These are phyloP conservation scores for Drosophila monieri DNA, from an alignment of 2,888 invertebrate species.

Conservation along the genomic window DNA sequence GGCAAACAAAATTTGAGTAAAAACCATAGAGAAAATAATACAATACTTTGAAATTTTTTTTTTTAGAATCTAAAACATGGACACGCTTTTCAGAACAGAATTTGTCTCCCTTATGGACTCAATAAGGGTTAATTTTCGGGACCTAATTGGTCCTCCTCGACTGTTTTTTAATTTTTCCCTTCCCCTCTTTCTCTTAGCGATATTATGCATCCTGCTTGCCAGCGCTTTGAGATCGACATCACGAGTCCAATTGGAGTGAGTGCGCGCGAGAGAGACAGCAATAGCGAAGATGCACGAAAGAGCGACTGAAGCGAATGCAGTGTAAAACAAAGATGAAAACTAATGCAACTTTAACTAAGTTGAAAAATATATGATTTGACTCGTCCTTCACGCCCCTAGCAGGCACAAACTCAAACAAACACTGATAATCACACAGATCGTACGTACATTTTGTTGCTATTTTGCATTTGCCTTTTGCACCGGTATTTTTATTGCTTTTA, in stretches of 20 bases:
- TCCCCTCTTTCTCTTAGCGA: too few relatives aligned
- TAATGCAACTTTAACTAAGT: constrained; percentile 3
- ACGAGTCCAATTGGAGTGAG: constrained; percentile 18
- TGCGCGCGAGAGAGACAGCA: neutral
- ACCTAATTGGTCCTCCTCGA: too few relatives aligned
- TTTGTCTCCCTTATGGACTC: too few relatives aligned
- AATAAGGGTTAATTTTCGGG: neutral
- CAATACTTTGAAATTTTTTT: neutral
- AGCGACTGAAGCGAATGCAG: neutral
- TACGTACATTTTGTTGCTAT: constrained; percentile 14
- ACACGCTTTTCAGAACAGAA: too few relatives aligned
- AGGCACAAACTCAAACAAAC: constrained; percentile 6
- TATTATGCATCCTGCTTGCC: neutral
- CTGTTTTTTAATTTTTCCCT: too few relatives aligned
- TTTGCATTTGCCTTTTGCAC: constrained; percentile 21
- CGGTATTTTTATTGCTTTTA: constrained; percentile 25
- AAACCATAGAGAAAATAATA: constrained; percentile 6
- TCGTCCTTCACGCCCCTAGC: constrained; percentile 14
- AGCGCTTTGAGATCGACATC: constrained; percentile 12
- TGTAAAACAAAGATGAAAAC: neutral
- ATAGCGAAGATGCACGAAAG: neutral
- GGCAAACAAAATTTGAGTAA: constrained; percentile 23
- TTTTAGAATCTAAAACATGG: neutral
- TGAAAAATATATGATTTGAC: neutral
- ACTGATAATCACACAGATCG: constrained; percentile 10